Evolutionary conservation across 2,888 invertebrate genomes (phyloP).

Genomic region (Agrypnus murinus): DNA sequence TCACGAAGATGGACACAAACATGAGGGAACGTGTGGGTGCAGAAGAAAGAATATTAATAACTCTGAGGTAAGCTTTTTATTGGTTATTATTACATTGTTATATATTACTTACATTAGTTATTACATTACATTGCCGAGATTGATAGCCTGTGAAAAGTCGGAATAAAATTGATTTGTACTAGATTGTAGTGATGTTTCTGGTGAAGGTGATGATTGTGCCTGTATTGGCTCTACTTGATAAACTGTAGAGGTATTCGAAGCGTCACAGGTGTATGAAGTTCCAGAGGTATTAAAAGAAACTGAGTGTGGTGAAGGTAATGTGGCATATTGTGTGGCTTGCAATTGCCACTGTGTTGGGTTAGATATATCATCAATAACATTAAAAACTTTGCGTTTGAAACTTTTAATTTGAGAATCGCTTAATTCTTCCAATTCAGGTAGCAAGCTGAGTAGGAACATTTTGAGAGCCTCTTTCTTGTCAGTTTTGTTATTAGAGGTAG

Average conservation of each 20-base stretch:
- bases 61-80: constrained; percentile 24
- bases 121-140: no score
- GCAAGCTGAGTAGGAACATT: constrained; percentile 54
- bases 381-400: constrained; percentile 54
- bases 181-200: not conserved
- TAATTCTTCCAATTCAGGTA: constrained; percentile 54
- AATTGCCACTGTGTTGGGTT: constrained; percentile 24
- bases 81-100: constrained; percentile 28
- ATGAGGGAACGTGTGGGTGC: constrained; percentile 32
- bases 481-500: constrained; percentile 11
- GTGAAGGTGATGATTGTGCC: not conserved
- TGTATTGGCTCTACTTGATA: not conserved
- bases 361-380: constrained; percentile 39
- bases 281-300: constrained; percentile 4
- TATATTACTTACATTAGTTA: no score
- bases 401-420: constrained; percentile 53
- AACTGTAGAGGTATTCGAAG: not conserved
- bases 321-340: no score
- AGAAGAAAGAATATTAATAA: constrained; percentile 28
- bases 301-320: constrained; percentile 12
- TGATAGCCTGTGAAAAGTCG: not conserved
- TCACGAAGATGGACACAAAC: constrained; percentile 29
- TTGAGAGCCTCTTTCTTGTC: constrained; percentile 42
- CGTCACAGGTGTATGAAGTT: not conserved
- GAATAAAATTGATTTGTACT: not conserved